Percentiles rank a stretch among this genome's conserved stretches.
Conservation (phyloP, 2,797 vertebrate species). For the Synanceia verrucosa region DNA sequence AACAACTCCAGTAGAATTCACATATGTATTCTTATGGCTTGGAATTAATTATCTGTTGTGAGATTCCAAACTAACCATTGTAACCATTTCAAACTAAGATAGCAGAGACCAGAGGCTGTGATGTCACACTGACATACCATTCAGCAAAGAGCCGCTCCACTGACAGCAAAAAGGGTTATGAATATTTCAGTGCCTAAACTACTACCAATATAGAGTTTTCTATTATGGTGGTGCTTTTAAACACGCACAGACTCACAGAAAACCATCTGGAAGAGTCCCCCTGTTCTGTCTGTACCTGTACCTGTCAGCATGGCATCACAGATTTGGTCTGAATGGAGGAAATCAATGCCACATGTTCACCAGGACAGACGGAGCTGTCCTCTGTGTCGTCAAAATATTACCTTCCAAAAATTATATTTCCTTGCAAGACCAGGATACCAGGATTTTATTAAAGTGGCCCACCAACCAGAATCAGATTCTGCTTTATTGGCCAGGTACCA, state of each 20-base stretch:
- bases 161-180: slow-evolving; percentile 31
- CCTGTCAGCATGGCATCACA: slow-evolving; percentile 39
- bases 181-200: slow-evolving; percentile 57
- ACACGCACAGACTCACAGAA: slow-evolving; percentile 22
- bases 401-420: slow-evolving; percentile 31
- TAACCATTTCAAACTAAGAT: slow-evolving; percentile 27
- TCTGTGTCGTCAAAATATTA: slow-evolving; percentile 16
- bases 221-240: slow-evolving; percentile 34
- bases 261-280: background rate
- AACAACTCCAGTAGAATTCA: slow-evolving; percentile 14
- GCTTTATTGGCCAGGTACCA: background rate
- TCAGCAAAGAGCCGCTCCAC: slow-evolving; percentile 37
- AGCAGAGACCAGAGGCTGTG: slow-evolving; percentile 7
- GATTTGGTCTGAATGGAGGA: slow-evolving; percentile 25
- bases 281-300: slow-evolving; percentile 11
- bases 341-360: slow-evolving; percentile 34
- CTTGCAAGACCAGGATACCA: slow-evolving; percentile 13
- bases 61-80: no score
- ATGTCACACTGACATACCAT: slow-evolving; percentile 39
- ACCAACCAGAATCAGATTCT: background rate
- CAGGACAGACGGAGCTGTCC: slow-evolving; percentile 33
- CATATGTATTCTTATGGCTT: slow-evolving; percentile 72
- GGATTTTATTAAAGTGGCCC: background rate
- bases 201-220: slow-evolving; percentile 27
- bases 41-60: slow-evolving; percentile 33